Conservation (phyloP, 2,113 vertebrate genomes). For the Panthera uncia region DNA sequence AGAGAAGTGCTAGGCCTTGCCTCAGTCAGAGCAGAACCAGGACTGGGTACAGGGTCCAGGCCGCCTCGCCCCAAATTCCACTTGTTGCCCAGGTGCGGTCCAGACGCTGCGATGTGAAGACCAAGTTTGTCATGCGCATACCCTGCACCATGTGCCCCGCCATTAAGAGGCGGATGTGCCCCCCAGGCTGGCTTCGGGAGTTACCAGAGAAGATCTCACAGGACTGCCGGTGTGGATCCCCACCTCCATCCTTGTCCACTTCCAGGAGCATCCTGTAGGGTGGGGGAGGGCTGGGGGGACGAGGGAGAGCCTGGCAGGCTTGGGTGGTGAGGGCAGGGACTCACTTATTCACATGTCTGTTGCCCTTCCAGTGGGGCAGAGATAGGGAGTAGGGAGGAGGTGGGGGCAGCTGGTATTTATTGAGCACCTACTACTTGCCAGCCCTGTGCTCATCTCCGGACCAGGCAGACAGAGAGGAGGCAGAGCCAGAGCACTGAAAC, state of each 20-base stretch:
- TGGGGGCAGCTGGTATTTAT: background rate
- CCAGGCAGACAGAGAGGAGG: background rate
- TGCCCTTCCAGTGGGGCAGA: background rate
- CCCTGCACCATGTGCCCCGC: constrained; percentile 88
- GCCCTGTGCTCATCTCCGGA: background rate
- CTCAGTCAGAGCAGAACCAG: background rate
- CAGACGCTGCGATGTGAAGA: constrained; percentile 83
- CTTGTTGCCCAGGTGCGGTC: constrained; percentile 61
- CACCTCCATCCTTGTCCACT: background rate
- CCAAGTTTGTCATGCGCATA: constrained; percentile 64
- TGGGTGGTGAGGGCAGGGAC: background rate
- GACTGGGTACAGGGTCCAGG: fast-evolving
- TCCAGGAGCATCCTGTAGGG: background rate
- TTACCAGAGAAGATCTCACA: constrained; percentile 57
- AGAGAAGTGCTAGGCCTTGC: background rate
- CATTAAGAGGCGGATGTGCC: constrained; percentile 80
- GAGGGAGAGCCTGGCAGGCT: background rate
- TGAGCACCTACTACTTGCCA: background rate
- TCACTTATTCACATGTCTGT: fast-evolving
- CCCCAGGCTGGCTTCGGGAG: constrained; percentile 77
- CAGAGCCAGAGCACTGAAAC: background rate
- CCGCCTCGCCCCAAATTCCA: background rate
- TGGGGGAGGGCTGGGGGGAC: background rate
- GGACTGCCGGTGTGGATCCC: constrained; percentile 86
- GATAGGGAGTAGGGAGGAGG: background rate